Percentiles rank a stretch among this genome's conserved stretches.
Evolutionary conservation across 64 coral and sea anemone species (phyloP).

Genomic region (Orbicella faveolata): DNA sequence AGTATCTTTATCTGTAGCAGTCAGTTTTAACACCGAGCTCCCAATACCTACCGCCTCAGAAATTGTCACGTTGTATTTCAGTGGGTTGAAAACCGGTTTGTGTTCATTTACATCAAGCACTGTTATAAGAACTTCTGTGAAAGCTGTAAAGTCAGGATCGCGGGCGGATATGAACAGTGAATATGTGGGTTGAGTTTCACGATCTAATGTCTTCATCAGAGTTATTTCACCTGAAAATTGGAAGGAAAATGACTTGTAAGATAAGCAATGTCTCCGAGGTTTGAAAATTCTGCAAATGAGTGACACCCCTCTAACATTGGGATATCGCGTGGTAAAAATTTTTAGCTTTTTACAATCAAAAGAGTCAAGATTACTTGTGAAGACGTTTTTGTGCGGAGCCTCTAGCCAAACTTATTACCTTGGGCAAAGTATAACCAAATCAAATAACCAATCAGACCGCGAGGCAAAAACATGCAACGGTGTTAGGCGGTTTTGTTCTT

Average conservation of each 20-base stretch:
- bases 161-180: slow-evolving; percentile 55
- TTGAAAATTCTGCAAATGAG: too few relatives aligned
- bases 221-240: slow-evolving; percentile 46
- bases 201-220: slow-evolving; percentile 52
- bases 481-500: too few relatives aligned
- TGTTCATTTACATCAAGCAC: slow-evolving; percentile 74
- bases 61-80: slow-evolving; percentile 22
- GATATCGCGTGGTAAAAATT: too few relatives aligned
- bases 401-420: too few relatives aligned
- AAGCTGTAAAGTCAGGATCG: slow-evolving; percentile 52
- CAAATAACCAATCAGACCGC: too few relatives aligned
- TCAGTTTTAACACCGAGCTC: slow-evolving; percentile 30
- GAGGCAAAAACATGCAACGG: too few relatives aligned
- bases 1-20: slow-evolving; percentile 37
- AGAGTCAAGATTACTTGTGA: too few relatives aligned
- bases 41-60: slow-evolving; percentile 42
- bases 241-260: not conserved
- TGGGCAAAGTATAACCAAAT: too few relatives aligned
- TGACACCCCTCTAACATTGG: too few relatives aligned
- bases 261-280: too few relatives aligned
- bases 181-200: slow-evolving; percentile 33
- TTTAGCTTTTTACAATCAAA: too few relatives aligned
- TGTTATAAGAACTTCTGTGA: slow-evolving; percentile 28
- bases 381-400: too few relatives aligned
- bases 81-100: slow-evolving; percentile 54